Conservation (phyloP, 2,113 vertebrate species). For the Centrocercus urophasianus region DNA sequence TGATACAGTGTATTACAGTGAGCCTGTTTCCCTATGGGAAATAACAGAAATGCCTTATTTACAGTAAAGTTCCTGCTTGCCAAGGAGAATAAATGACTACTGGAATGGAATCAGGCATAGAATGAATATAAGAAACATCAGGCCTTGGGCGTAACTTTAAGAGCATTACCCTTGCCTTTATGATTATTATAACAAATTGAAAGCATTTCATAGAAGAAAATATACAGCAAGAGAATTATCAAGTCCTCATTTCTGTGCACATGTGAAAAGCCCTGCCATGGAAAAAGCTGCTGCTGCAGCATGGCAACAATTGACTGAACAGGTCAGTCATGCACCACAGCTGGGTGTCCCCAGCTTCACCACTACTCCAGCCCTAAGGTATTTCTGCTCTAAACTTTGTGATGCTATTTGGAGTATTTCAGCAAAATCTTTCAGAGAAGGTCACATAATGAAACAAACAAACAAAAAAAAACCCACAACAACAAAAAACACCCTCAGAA, state of each 20-base stretch:
- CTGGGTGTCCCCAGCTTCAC: neutral
- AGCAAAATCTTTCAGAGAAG: conserved; percentile 6
- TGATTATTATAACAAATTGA: neutral
- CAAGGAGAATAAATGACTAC: neutral
- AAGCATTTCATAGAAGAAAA: neutral
- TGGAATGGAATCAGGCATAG: neutral
- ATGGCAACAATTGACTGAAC: fast-evolving
- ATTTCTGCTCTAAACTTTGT: neutral
- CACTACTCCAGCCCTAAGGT: fast-evolving
- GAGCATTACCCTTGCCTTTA: neutral
- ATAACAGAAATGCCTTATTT: neutral
- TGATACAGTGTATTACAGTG: neutral
- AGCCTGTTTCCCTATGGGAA: neutral
- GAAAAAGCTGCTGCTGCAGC: neutral
- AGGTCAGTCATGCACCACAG: fast-evolving
- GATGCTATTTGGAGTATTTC: neutral
- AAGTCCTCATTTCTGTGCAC: neutral
- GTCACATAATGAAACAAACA: neutral
- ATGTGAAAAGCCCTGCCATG: fast-evolving
- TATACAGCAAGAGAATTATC: neutral
- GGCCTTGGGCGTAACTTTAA: neutral
- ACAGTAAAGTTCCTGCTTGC: neutral
- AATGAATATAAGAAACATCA: neutral
- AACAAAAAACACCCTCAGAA: neutral
- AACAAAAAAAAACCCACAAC: too few species aligned